Evolutionary conservation across 2,888 invertebrate genomes (phyloP), one percentile per base, ranked within the genome.

Genomic region (Harpalus rubripes): DNA sequence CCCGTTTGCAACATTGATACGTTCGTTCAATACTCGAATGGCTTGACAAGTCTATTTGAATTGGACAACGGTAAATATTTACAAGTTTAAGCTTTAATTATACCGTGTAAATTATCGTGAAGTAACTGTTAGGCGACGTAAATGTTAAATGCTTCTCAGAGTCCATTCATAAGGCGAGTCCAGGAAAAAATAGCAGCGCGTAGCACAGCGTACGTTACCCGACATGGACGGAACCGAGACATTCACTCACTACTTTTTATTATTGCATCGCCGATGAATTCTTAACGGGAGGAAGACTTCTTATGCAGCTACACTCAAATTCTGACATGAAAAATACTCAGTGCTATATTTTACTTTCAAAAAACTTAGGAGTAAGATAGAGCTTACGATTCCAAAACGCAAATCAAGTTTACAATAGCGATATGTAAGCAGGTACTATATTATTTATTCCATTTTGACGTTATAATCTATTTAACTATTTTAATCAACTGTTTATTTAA

Each of bases 101-200:
- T 61, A 83, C 59, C 83, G 83, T 74, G 83, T 83, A 84, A 84
- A 84, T 84, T 41, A 84, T 78, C 84, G 76, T 84, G 76, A 84
- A 84, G 16, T 76, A 84, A 84, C 84, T 65, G 84, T 84, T 83
- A 61, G 22, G 63, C 12, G 76, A 84, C 84, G 84, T 84, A 84
- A 84, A 84, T 84, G 84, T 78, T 78, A 84, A 84, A 84, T 84
- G 84, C 44, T 84, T 84, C 84, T 84, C 78, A 65, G 84, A 84
- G 78, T 52, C 84, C 84, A 84, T 84, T 84, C 84, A 84, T 84
- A 78, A 84, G 78, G 63, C 44, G 74, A 56, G 52, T 84, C 78
- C 78, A 65, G 78, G 78, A 84, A 76, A 83, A 83, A 61, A 84
- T 83, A 76, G 59, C 83, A 76, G 5, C 79, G 76, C 76, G 52